Evolutionary conservation across 1,140 invertebrate genomes (phyloP), one percentile per base, ranked within the genome.

Genomic region (Drosophila erecta): DNA sequence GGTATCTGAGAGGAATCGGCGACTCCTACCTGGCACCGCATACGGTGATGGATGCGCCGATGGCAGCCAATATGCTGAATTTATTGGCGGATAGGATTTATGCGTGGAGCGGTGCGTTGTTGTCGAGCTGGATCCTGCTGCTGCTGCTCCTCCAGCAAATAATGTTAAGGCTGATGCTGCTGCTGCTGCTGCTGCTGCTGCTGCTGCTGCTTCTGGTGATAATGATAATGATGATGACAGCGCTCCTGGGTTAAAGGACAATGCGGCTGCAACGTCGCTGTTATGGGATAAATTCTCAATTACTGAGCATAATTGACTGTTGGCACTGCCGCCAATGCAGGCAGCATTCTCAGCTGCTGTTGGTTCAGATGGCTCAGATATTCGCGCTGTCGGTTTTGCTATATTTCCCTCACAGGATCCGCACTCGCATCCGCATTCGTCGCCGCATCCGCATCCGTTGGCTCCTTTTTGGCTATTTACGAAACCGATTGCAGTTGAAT

Each of bases 41-140:
- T 96, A 96, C 79, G 95, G 95, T 78, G 94, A 95, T 79, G 95
- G 95, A 92, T 95, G 94, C 55, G 95, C 94, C 78, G 95, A 95
- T 67, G 95, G 95, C 81, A 95, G 94, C 96, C 96, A 96, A 92
- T 96, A 96, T 87, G 95, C 95, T 87, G 95, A 95, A 93, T 95
- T 96, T 93, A 96, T 96, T 70, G 95, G 94, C 80, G 95, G 95
- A 93, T 96, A 96, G 89, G 93, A 93, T 81, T 91, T 91, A 86
- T 90, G 84, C 77, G 86, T 71, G 65, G 84, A 69, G 72, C 64
- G 77, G 47, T 54, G 47, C 24, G 76, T 22, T 60, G 64, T 38
- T 69, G 64, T 43, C 17, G 64, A 40, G 22, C 62, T 38, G 27
- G 58, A 54, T 35, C 30, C 54, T 27, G 33, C 37, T n/a, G 27